These are phyloP conservation scores for Urechis unicinctus DNA, from an alignment of 2,888 invertebrate genomes.

Conservation along the genomic window DNA sequence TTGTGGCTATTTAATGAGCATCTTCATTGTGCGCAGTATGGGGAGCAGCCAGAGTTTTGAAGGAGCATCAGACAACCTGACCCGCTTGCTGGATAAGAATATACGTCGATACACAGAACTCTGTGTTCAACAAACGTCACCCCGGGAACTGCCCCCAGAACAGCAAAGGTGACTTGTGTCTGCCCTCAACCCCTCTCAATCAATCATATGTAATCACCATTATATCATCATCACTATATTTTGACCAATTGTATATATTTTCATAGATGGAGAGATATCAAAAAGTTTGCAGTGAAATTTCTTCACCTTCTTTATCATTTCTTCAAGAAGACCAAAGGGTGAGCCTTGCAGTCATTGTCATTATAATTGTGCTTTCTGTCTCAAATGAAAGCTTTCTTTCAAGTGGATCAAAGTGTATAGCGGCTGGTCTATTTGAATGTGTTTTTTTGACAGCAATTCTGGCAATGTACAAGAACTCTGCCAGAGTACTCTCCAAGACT, in stretches of 20 bases:
- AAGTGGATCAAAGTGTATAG: background rate
- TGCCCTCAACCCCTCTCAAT: too few relatives aligned
- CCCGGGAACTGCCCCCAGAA: constrained; percentile 31
- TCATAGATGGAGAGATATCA: constrained; percentile 41
- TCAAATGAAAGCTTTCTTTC: too few relatives aligned
- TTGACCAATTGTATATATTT: background rate
- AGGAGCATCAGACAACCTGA: constrained; percentile 80
- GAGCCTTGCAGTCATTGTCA: background rate
- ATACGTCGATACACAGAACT: constrained; percentile 37
- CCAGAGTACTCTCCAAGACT: constrained; percentile 58
- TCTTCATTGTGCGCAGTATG: too few relatives aligned
- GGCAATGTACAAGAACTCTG: constrained; percentile 41
- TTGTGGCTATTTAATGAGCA: too few relatives aligned
- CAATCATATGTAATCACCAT: too few relatives aligned
- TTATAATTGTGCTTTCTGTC: background rate
- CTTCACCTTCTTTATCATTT: constrained; percentile 43
- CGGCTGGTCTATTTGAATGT: background rate
- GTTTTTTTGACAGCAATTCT: constrained; percentile 24
- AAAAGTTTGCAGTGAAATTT: constrained; percentile 41
- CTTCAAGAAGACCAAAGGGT: constrained; percentile 17
- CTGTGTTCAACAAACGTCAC: constrained; percentile 16
- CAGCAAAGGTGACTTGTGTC: constrained; percentile 33
- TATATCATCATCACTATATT: background rate
- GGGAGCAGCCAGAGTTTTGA: constrained; percentile 76
- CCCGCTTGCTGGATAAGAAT: constrained; percentile 59